Evolutionary conservation across 2,888 invertebrate species (phyloP).

Genomic region (Drosophila differens): DNA sequence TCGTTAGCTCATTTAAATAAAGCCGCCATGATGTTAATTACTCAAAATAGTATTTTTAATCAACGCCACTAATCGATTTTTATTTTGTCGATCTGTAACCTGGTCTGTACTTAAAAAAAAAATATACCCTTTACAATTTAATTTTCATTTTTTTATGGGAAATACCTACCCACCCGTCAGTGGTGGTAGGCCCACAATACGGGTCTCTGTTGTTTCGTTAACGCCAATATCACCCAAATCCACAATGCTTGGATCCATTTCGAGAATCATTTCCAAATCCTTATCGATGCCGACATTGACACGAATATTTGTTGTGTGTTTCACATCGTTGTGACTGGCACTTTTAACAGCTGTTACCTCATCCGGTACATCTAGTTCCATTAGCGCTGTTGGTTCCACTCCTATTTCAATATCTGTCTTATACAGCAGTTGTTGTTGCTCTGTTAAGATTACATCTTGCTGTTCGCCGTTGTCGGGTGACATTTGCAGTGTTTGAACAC

Average conservation of each 20-base stretch:
- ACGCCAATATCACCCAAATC: conserved; percentile 84
- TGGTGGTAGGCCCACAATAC: conserved; percentile 82
- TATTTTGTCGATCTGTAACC: neutral
- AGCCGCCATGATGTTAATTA: neutral
- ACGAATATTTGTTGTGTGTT: conserved; percentile 82
- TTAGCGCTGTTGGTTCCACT: conserved; percentile 68
- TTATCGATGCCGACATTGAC: conserved; percentile 87
- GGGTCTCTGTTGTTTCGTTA: conserved; percentile 65
- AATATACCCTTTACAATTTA: neutral
- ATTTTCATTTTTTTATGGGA: neutral
- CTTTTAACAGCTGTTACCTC: neutral
- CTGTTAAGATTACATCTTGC: neutral
- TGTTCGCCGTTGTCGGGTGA: conserved; percentile 23
- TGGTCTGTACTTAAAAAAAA: neutral
- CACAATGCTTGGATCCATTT: conserved; percentile 88
- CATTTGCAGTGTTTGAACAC: conserved; percentile 79
- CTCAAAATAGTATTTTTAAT: neutral
- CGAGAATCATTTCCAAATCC: conserved; percentile 87
- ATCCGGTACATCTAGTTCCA: conserved; percentile 60
- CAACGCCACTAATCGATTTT: neutral
- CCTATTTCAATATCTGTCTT: conserved; percentile 70
- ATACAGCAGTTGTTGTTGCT: neutral
- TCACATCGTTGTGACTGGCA: conserved; percentile 3
- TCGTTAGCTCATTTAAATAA: neutral
- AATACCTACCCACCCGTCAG: conserved; percentile 83